phyloP scores from a whole-genome alignment of 2,888 invertebrate genomes.

The Pogonocherus hispidulus region DNA sequence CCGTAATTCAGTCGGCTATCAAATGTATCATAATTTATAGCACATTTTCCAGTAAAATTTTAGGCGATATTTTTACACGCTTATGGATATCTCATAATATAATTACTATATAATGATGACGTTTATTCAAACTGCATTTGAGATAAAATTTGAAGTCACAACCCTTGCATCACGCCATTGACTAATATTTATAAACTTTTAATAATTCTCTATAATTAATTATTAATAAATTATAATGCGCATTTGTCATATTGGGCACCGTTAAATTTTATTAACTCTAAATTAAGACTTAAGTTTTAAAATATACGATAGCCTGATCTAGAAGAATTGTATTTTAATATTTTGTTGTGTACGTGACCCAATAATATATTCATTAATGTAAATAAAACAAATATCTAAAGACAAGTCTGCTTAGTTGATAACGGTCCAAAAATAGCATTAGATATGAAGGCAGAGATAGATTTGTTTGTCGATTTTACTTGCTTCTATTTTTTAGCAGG shows the following conservation, averaged over 20 bases:
- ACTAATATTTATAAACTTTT: not conserved
- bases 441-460: not conserved
- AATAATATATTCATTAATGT: not conserved
- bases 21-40: no score
- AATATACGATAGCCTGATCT: not conserved
- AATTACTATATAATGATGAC: no score
- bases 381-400: constrained; percentile 3
- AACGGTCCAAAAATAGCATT: not conserved
- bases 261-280: not conserved
- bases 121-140: not conserved
- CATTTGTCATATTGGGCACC: not conserved
- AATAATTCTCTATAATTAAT: not conserved
- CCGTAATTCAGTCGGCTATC: no score
- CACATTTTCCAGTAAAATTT: no score
- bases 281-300: not conserved
- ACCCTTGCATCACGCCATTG: not conserved
- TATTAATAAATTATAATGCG: not conserved
- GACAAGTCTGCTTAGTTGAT: constrained; percentile 1
- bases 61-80: no score
- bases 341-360: constrained; percentile 1
- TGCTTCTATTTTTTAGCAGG: not conserved
- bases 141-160: not conserved
- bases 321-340: not conserved
- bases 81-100: no score
- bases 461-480: not conserved